phyloP scores from a whole-genome alignment of 2,888 invertebrate genomes.

The Bellardia pandia region DNA sequence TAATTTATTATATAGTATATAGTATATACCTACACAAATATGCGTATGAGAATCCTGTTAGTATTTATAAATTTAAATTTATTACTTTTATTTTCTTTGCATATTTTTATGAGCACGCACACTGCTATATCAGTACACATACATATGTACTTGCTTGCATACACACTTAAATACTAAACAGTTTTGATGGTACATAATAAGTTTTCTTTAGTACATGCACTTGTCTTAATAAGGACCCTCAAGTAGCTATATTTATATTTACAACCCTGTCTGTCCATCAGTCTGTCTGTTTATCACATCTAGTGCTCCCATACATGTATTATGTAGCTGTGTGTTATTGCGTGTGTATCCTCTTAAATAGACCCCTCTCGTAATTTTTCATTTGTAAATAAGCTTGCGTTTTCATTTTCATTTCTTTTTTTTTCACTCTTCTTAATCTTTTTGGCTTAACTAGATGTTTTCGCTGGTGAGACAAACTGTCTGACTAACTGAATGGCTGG shows the following conservation, averaged over 20 bases:
- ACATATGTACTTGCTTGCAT: neutral
- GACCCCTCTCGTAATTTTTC: constrained; percentile 64
- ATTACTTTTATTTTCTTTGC: constrained; percentile 41
- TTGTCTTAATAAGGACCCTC: constrained; percentile 44
- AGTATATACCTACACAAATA: neutral
- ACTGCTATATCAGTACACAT: neutral
- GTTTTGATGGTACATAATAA: neutral
- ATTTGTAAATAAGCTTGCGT: constrained; percentile 63
- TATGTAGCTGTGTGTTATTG: neutral
- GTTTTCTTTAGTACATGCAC: constrained; percentile 30
- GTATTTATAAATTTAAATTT: neutral
- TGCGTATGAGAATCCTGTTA: neutral
- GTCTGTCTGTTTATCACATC: neutral
- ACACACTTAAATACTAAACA: constrained; percentile 11
- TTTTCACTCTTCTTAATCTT: constrained; percentile 57
- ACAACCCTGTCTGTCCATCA: constrained; percentile 15
- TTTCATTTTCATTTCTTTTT: constrained; percentile 7
- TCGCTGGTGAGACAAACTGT: constrained; percentile 47
- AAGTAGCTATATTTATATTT: constrained; percentile 61
- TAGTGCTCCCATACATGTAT: neutral
- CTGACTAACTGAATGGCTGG: constrained; percentile 28
- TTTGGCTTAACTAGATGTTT: constrained; percentile 63
- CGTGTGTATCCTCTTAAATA: neutral
- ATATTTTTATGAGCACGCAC: constrained; percentile 33
- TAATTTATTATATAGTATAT: too few relatives aligned